Evolutionary conservation across 2,113 vertebrate genomes (phyloP).

Genomic region (Chelonoidis abingdonii): DNA sequence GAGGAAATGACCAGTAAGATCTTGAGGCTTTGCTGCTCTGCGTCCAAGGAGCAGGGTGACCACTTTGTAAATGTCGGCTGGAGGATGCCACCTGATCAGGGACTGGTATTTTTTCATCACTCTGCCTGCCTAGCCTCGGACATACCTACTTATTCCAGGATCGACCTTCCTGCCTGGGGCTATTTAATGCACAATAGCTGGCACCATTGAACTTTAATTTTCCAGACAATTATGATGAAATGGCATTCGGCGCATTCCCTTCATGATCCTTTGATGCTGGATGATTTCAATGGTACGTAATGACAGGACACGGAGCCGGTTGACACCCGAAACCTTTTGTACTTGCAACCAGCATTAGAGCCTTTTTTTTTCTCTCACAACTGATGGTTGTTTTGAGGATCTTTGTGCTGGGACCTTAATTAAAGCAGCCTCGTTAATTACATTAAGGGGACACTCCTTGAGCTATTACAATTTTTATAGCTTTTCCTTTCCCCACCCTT

Average conservation of each 20-base stretch:
- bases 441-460: constrained; percentile 54
- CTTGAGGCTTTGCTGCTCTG: neutral
- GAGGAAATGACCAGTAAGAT: neutral
- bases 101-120: neutral
- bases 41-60: neutral
- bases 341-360: neutral
- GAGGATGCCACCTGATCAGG: neutral
- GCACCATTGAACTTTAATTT: constrained; percentile 40
- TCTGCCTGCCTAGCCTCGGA: neutral
- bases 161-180: constrained; percentile 40
- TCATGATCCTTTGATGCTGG: constrained; percentile 53
- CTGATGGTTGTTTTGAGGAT: constrained; percentile 44
- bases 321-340: constrained; percentile 57
- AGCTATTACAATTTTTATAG: constrained; percentile 8
- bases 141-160: constrained; percentile 34
- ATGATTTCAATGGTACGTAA: constrained; percentile 35
- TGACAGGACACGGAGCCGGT: constrained; percentile 45
- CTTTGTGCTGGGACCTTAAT: constrained; percentile 57
- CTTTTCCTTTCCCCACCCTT: neutral
- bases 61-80: neutral
- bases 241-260: constrained; percentile 16
- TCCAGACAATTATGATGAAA: constrained; percentile 34
- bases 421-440: constrained; percentile 63
- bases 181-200: constrained; percentile 38
- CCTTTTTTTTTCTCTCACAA: constrained; percentile 20